Percentiles rank a stretch among this genome's conserved stretches.
Evolutionary conservation across 2,888 invertebrate species (phyloP).

Genomic region (Melinaea marsaeus): DNA sequence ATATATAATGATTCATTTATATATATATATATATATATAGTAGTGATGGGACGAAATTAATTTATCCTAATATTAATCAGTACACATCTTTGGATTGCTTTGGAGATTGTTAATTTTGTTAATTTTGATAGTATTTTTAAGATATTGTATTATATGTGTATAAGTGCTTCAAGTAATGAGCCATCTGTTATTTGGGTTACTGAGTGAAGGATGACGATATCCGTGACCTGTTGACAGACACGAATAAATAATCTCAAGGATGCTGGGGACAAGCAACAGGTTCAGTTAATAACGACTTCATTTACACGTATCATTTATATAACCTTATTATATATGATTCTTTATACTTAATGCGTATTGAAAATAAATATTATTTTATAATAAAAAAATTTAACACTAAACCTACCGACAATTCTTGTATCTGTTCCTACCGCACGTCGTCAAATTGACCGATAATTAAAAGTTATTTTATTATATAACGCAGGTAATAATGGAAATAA

Average conservation of each 20-base stretch:
- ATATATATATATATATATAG: no score
- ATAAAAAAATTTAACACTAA: no score
- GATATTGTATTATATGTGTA: neutral
- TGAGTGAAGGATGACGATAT: constrained; percentile 57
- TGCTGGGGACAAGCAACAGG: constrained; percentile 4
- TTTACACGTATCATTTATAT: neutral
- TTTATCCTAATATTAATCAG: no score
- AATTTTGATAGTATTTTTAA: neutral
- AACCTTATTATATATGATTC: neutral
- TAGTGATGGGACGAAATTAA: no score
- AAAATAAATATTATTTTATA: neutral
- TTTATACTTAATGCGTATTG: neutral
- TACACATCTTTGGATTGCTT: no score
- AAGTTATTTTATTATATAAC: no score
- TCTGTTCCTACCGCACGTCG: no score
- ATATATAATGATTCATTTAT: constrained; percentile 51
- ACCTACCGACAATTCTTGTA: no score
- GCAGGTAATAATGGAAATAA: no score
- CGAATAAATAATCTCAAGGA: constrained; percentile 29
- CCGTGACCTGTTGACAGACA: constrained; percentile 54
- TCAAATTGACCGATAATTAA: no score
- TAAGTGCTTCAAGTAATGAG: constrained; percentile 44
- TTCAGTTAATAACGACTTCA: neutral
- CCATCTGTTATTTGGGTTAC: constrained; percentile 53
- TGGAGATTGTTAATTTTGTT: constrained; percentile 17